These are phyloP conservation scores for Tarsius wallacei DNA, from an alignment of 2,797 vertebrate species.

Conservation along the genomic window DNA sequence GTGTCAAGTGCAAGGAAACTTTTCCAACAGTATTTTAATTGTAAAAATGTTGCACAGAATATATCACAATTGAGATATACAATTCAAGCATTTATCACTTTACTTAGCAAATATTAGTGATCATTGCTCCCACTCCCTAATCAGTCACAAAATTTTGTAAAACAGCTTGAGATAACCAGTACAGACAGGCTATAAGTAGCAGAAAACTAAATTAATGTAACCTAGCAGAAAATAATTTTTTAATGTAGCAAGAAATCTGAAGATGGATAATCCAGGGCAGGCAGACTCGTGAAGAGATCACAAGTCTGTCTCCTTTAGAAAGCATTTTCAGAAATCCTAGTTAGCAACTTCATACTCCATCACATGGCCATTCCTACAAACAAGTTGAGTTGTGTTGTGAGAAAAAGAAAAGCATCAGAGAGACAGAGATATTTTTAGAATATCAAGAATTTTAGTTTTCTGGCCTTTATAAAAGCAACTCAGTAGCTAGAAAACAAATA, in stretches of 20 bases:
- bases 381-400: background rate
- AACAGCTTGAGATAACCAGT: constrained; percentile 9
- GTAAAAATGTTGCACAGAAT: constrained; percentile 26
- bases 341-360: background rate
- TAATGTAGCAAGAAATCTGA: background rate
- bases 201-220: constrained; percentile 6
- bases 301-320: background rate
- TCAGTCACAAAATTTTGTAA: constrained; percentile 17
- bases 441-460: background rate
- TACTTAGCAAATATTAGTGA: constrained; percentile 12
- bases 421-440: constrained; percentile 18
- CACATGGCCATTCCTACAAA: background rate
- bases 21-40: background rate
- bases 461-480: background rate
- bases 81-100: constrained; percentile 26
- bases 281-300: background rate
- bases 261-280: background rate
- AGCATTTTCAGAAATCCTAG: background rate
- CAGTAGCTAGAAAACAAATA: background rate
- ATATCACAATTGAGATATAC: background rate
- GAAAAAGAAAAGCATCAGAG: constrained; percentile 8
- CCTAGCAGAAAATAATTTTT: background rate
- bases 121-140: background rate
- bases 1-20: constrained; percentile 5
- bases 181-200: background rate